Conservation (phyloP, 2,113 vertebrate species). For the Terrapene triunguis region DNA sequence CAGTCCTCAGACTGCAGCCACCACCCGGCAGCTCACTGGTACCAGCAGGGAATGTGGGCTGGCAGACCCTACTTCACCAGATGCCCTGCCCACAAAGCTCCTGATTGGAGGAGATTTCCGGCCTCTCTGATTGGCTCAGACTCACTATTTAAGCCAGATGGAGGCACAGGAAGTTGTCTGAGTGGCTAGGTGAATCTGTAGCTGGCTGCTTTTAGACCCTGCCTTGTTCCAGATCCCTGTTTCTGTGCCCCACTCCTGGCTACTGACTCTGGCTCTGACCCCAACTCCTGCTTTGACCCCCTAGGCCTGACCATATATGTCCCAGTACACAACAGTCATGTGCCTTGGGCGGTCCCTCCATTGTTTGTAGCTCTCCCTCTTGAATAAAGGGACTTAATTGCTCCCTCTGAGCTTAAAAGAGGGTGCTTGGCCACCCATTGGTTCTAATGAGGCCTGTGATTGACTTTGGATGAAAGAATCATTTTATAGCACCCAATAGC, state of each 20-base stretch:
- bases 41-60: no score
- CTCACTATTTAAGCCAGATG: no score
- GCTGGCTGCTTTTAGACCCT: neutral
- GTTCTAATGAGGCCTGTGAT: neutral
- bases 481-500: neutral
- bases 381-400: neutral
- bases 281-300: no score
- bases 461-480: neutral
- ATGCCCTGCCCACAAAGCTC: no score
- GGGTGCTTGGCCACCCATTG: no score
- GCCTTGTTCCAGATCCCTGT: neutral
- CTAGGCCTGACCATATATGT: neutral
- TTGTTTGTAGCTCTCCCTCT: neutral
- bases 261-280: neutral
- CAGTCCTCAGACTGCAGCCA: no score
- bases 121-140: no score
- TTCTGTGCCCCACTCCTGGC: neutral
- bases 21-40: no score
- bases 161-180: no score
- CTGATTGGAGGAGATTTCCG: no score
- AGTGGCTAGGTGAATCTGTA: no score
- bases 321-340: neutral
- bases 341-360: neutral
- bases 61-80: no score
- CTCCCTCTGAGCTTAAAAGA: neutral